Conservation (phyloP, 2,113 vertebrate genomes). For the Burhinus oedicnemus region DNA sequence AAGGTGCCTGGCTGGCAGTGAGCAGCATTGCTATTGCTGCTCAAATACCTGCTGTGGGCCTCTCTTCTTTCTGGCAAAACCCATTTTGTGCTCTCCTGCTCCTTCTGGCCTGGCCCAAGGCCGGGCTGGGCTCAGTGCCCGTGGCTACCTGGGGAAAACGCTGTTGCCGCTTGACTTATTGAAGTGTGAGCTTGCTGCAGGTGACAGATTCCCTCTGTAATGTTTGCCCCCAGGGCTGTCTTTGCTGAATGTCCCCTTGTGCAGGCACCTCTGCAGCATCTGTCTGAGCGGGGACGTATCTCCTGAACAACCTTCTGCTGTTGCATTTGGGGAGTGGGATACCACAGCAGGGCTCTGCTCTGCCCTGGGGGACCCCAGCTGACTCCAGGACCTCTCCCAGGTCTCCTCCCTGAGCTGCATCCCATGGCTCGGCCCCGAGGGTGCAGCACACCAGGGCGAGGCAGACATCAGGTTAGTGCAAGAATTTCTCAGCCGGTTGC, state of each 20-base stretch:
- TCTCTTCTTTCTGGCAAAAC: no score
- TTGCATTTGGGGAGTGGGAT: not conserved
- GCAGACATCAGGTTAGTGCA: not conserved
- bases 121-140: no score
- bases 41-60: no score
- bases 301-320: not conserved
- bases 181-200: not conserved
- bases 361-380: no score
- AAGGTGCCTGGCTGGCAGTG: no score
- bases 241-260: not conserved
- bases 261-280: not conserved
- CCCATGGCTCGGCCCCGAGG: accelerated
- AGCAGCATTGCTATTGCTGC: no score
- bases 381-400: not conserved
- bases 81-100: no score
- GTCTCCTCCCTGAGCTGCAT: not conserved
- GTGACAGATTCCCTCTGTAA: accelerated
- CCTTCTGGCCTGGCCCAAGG: no score
- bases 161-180: accelerated
- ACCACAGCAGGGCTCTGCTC: not conserved
- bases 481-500: not conserved
- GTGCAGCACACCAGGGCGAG: accelerated
- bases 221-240: accelerated
- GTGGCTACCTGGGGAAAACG: not conserved
- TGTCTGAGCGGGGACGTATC: accelerated